These are phyloP conservation scores for Adelges cooleyi DNA, from an alignment of 1,140 invertebrate genomes.

Conservation along the genomic window DNA sequence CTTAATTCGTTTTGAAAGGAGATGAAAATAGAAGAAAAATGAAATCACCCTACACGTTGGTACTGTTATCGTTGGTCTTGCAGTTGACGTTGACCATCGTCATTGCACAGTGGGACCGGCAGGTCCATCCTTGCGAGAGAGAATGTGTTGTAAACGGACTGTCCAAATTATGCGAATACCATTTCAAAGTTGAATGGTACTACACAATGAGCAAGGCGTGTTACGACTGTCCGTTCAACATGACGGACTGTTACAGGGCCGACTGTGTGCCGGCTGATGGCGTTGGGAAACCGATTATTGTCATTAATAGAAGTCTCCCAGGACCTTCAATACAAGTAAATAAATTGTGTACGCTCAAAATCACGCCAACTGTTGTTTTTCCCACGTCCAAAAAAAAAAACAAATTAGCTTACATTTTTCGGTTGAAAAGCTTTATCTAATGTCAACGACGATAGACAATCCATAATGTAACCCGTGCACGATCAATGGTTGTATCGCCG, in stretches of 20 bases:
- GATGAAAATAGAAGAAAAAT: constrained; percentile 20
- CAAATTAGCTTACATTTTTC: too few species aligned
- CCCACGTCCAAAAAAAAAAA: too few species aligned
- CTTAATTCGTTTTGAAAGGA: not conserved
- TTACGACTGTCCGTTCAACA: constrained; percentile 64
- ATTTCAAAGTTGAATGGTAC: constrained; percentile 64
- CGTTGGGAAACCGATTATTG: constrained; percentile 54
- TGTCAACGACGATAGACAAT: too few species aligned
- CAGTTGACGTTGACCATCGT: not conserved
- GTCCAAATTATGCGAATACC: constrained; percentile 56
- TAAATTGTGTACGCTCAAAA: not conserved
- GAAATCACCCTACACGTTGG: not conserved
- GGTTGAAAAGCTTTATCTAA: too few species aligned
- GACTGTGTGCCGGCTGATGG: constrained; percentile 78
- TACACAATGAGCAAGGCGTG: constrained; percentile 78
- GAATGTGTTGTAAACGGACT: constrained; percentile 42
- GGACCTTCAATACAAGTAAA: constrained; percentile 70
- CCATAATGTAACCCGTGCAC: too few species aligned
- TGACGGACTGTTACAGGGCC: constrained; percentile 58
- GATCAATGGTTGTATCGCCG: not conserved
- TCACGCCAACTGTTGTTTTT: too few species aligned
- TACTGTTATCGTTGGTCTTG: not conserved
- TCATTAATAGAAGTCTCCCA: constrained; percentile 75
- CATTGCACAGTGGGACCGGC: not conserved
- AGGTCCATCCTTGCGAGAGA: constrained; percentile 43